phyloP scores from a whole-genome alignment of 2,797 vertebrate genomes.

The Potorous gilbertii region DNA sequence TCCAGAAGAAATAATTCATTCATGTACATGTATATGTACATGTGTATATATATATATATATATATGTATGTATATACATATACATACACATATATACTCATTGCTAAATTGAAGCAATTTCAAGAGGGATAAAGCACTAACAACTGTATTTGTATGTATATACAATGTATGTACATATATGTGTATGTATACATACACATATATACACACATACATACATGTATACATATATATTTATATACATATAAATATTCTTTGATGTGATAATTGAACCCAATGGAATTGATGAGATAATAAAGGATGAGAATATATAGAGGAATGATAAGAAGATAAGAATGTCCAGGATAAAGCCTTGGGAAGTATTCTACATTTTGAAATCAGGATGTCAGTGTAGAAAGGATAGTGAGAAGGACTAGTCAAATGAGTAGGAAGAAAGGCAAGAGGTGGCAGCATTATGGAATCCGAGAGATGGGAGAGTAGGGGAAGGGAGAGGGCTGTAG shows the following conservation, averaged over 20 bases:
- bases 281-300: background rate
- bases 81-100: background rate
- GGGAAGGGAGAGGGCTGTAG: background rate
- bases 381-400: background rate
- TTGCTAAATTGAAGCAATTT: background rate
- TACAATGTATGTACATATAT: too few relatives aligned
- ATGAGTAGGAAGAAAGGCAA: background rate
- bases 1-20: background rate
- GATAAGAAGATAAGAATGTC: background rate
- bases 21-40: background rate
- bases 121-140: background rate
- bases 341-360: background rate
- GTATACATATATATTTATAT: too few relatives aligned
- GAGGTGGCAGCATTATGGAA: background rate
- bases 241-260: too few relatives aligned
- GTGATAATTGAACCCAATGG: too few relatives aligned
- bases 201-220: too few relatives aligned
- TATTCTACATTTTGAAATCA: background rate
- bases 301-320: background rate
- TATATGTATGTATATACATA: too few relatives aligned
- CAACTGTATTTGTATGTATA: background rate
- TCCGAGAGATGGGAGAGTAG: background rate
- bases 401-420: background rate
- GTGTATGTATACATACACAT: too few relatives aligned
- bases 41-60: too few relatives aligned